These are phyloP conservation scores for Poeciliopsis presidionis DNA, from an alignment of 2,797 vertebrate species.

Conservation along the genomic window DNA sequence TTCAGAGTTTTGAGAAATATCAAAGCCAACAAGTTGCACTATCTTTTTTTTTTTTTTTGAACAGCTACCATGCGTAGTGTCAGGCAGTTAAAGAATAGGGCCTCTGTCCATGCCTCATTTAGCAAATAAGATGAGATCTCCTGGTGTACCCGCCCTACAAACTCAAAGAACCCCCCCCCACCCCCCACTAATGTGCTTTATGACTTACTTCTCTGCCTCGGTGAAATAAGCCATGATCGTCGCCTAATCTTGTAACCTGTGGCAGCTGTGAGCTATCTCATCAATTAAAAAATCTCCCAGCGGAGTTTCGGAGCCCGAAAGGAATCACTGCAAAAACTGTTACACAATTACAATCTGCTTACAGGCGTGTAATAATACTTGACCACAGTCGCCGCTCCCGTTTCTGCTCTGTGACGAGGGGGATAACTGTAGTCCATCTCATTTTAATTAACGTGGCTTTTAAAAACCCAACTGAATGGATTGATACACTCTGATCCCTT, in stretches of 20 bases:
- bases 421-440: constrained; percentile 48
- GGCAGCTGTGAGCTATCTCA: constrained; percentile 68
- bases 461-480: constrained; percentile 34
- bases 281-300: constrained; percentile 73
- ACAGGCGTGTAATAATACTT: constrained; percentile 74
- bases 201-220: constrained; percentile 60
- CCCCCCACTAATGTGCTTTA: constrained; percentile 63
- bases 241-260: constrained; percentile 72
- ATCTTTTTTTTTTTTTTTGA: background rate
- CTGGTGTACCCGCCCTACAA: constrained; percentile 61
- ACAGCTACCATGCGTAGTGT: constrained; percentile 31
- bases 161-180: constrained; percentile 52
- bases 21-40: constrained; percentile 22
- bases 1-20: constrained; percentile 14
- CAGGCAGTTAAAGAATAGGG: constrained; percentile 43
- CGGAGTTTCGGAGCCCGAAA: constrained; percentile 64
- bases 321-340: constrained; percentile 67
- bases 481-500: constrained; percentile 7
- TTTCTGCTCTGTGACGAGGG: constrained; percentile 54
- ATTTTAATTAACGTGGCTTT: constrained; percentile 71
- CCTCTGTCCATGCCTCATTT: constrained; percentile 65
- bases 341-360: constrained; percentile 73
- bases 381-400: constrained; percentile 51
- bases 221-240: constrained; percentile 67
- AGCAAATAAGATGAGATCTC: constrained; percentile 70